Evolutionary conservation across 2,113 vertebrate genomes (phyloP).

Genomic region (Hoplias malabaricus): DNA sequence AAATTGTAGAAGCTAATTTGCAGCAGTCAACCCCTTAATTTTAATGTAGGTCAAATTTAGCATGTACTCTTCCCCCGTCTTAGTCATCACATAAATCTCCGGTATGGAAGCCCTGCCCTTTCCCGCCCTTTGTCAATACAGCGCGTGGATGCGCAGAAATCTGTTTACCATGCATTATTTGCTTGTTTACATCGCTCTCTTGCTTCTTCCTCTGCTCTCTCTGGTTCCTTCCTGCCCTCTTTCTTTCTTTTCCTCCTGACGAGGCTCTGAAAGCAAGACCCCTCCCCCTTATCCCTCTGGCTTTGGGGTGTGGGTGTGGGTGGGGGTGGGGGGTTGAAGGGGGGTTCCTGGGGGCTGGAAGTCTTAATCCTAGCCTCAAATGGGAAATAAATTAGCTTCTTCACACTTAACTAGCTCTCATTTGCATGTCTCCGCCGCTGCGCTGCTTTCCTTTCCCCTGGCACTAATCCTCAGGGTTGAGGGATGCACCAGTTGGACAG

Average conservation of each 20-base stretch:
- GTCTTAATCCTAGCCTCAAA: constrained; percentile 81
- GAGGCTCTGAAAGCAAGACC: constrained; percentile 48
- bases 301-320: constrained; percentile 53
- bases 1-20: constrained; percentile 35
- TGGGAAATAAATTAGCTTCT: constrained; percentile 87
- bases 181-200: constrained; percentile 36
- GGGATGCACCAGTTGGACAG: constrained; percentile 60
- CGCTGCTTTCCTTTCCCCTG: constrained; percentile 66
- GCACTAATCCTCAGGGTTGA: constrained; percentile 74
- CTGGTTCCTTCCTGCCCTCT: constrained; percentile 4
- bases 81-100: constrained; percentile 41
- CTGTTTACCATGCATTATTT: constrained; percentile 33
- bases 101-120: constrained; percentile 1
- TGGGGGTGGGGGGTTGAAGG: neutral
- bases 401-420: constrained; percentile 86
- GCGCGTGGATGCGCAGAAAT: neutral
- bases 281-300: neutral
- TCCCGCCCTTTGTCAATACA: constrained; percentile 9
- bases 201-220: constrained; percentile 34
- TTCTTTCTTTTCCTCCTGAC: constrained; percentile 45
- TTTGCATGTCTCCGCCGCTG: constrained; percentile 77
- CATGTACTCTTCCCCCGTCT: constrained; percentile 27
- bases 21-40: constrained; percentile 32
- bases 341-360: constrained; percentile 66
- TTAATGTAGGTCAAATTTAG: constrained; percentile 39